Percentiles rank a stretch among this genome's conserved stretches.
phyloP scores from a whole-genome alignment of 2,888 invertebrate species.

The Agrotis puta region DNA sequence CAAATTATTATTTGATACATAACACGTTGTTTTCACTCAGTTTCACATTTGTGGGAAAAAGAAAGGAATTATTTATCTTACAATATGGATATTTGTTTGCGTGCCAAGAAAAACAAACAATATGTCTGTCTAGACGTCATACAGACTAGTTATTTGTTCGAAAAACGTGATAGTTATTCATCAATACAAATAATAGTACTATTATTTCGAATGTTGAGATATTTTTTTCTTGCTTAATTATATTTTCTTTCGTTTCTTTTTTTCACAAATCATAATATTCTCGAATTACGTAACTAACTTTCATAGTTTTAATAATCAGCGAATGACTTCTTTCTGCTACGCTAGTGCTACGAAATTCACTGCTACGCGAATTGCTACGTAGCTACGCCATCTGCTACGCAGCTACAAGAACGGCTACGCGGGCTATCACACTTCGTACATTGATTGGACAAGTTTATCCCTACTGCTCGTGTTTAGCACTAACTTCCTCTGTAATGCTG shows the following conservation, averaged over 20 bases:
- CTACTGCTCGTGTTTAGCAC: too few relatives aligned
- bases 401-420: not conserved
- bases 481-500: not conserved
- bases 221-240: too few relatives aligned
- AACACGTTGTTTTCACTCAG: not conserved
- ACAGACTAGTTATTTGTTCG: not conserved
- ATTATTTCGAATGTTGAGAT: too few relatives aligned
- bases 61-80: not conserved
- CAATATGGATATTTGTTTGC: not conserved
- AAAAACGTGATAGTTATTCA: not conserved
- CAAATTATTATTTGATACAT: not conserved
- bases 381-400: conserved; percentile 3
- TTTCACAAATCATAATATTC: not conserved
- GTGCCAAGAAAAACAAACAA: not conserved
- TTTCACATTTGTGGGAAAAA: not conserved
- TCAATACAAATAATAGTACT: too few relatives aligned
- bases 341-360: not conserved
- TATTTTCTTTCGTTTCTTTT: too few relatives aligned
- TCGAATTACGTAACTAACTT: not conserved
- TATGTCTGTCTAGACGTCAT: not conserved
- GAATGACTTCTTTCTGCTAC: conserved; percentile 7
- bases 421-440: not conserved
- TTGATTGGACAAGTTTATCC: not conserved
- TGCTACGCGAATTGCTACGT: conserved; percentile 3
- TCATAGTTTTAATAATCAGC: not conserved